Evolutionary conservation across 2,888 invertebrate species (phyloP).

Genomic region (Ichneumoninae sp.): DNA sequence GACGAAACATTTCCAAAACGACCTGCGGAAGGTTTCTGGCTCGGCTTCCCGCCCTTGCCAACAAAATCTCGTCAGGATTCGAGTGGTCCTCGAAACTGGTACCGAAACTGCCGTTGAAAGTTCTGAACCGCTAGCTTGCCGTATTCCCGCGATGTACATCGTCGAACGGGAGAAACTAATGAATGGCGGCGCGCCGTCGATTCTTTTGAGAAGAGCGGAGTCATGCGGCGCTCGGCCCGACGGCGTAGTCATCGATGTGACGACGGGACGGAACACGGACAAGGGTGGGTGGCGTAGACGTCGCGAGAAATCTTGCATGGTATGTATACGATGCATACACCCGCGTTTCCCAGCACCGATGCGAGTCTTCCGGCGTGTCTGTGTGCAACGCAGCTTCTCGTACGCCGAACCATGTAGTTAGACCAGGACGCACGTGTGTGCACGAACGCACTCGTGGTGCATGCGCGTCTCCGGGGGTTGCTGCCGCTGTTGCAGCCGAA

Average conservation of each 20-base stretch:
- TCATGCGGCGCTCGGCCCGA: slow-evolving; percentile 37
- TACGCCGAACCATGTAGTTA: not conserved
- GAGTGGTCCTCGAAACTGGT: not conserved
- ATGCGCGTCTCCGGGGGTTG: slow-evolving; percentile 51
- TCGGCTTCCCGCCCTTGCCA: too few species aligned
- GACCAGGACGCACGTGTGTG: slow-evolving; percentile 16
- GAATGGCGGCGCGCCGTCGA: slow-evolving; percentile 47
- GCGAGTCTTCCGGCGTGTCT: slow-evolving; percentile 13
- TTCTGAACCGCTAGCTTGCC: not conserved
- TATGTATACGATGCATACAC: not conserved
- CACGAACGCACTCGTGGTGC: slow-evolving; percentile 35
- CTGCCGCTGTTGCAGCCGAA: slow-evolving; percentile 46
- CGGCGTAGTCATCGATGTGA: slow-evolving; percentile 77
- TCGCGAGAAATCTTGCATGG: slow-evolving; percentile 35
- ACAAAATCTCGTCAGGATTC: not conserved
- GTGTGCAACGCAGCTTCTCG: slow-evolving; percentile 31
- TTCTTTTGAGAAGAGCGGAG: slow-evolving; percentile 58
- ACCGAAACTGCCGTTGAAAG: not conserved
- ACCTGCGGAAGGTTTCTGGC: too few species aligned
- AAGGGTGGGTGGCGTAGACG: slow-evolving; percentile 49
- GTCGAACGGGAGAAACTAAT: slow-evolving; percentile 18
- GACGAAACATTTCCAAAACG: too few species aligned
- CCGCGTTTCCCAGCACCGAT: slow-evolving; percentile 15
- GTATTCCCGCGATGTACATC: not conserved
- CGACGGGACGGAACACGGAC: slow-evolving; percentile 57